Base-by-base conservation (phyloP, 1,140 invertebrate species). In the Neodiprion fabricii region DNA sequence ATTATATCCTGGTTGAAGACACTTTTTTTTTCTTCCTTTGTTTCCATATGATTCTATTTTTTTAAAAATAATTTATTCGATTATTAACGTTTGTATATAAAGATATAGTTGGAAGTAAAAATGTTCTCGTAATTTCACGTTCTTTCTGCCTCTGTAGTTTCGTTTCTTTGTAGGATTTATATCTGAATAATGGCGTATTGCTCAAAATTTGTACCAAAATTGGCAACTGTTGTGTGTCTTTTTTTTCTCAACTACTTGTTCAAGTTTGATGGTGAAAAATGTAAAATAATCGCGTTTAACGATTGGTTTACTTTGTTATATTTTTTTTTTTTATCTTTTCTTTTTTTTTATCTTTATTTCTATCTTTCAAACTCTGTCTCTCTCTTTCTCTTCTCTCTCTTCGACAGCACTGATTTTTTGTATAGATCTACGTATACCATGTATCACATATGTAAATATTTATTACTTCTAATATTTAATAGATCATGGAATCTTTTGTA, bases 401-500 rank as follows among this genome's bases (percentile, higher is more conserved):
- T 79, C 76, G 75, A 81, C 79, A 79, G 81, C 84, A 86, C 83
- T 85, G 81, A 84, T 77, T 80, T 75, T 70, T 67, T 84, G 81
- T 85, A 83, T 82, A 81, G 80, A 82, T 79, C 71, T 72, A 40
- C 28, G 28, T 40, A 40, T 40, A 40, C 28, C 28, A 4, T 40
- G 28, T 40, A 74, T 83, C 28, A 40, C 76, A 77, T 73, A n/a
- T 85, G 83, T 85, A 84, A 84, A 86, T 87, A 88, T 87, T 87
- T 87, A 86, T 88, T 86, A 87, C 82, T 87, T 86, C 82, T 85
- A 86, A 73, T 81, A 73, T 85, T 79, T 77, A 82, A 75, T 76
- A 68, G 77, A 74, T 77, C 7, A 5, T 40, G 11, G 76, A 77
- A 40, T 40, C 28, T 77, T 76, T 79, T 76, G 74, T 80, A 74